Evolutionary conservation across 2,797 vertebrate genomes (phyloP).

Genomic region (Lindbergichthys nudifrons): DNA sequence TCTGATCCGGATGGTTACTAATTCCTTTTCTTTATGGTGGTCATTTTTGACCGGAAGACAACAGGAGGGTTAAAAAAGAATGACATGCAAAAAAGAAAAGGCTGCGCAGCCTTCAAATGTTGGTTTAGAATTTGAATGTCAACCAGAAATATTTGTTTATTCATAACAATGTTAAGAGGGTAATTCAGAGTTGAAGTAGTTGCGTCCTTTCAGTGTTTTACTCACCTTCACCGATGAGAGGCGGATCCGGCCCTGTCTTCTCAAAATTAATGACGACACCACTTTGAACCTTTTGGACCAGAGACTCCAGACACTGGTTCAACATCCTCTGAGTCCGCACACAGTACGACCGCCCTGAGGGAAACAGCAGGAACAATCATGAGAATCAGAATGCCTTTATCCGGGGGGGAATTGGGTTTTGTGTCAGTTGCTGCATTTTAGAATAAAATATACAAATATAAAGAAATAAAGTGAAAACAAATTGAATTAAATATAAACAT

Average conservation of each 20-base stretch:
- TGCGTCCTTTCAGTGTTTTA: neutral
- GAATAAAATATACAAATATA: no score
- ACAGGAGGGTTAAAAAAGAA: no score
- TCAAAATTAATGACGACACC: conserved; percentile 98
- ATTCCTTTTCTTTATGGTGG: no score
- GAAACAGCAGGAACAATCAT: neutral
- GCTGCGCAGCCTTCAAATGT: no score
- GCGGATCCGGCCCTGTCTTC: conserved; percentile 94
- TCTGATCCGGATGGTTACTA: no score
- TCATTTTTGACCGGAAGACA: no score
- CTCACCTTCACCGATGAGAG: conserved; percentile 90
- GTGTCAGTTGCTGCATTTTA: no score
- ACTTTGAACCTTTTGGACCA: conserved; percentile 97
- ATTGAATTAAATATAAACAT: no score
- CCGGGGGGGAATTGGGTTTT: no score
- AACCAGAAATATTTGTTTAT: neutral
- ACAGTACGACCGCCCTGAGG: conserved; percentile 93
- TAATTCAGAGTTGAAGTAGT: neutral
- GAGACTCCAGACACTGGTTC: conserved; percentile 96
- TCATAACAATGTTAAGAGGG: neutral
- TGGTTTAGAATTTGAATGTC: no score
- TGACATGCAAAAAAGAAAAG: no score
- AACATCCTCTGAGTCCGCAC: conserved; percentile 96
- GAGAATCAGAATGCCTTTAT: conserved; percentile 9
- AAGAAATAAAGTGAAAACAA: no score